A percentile compares a stretch with the other conserved stretches of the same genome.
phyloP scores from a whole-genome alignment of 1,140 invertebrate genomes.

The Drosophila tsacasi region DNA sequence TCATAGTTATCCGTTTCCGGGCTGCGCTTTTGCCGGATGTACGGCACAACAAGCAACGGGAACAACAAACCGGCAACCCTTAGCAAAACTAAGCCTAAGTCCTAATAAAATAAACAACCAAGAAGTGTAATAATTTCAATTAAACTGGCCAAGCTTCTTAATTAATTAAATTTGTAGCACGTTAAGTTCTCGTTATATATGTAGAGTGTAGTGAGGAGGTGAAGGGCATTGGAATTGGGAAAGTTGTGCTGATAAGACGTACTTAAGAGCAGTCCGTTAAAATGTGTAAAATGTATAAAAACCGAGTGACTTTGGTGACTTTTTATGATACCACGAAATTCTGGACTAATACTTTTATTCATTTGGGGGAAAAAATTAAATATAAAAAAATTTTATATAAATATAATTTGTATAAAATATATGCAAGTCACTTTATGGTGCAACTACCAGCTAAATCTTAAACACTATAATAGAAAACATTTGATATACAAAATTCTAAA shows the following conservation, averaged over 20 bases:
- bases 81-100: background rate
- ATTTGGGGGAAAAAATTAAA: no score
- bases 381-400: no score
- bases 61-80: background rate
- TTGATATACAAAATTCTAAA: background rate
- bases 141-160: constrained; percentile 66
- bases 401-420: no score
- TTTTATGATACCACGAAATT: no score
- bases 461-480: background rate
- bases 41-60: background rate
- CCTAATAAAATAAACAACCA: constrained; percentile 1
- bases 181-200: background rate
- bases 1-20: constrained; percentile 5
- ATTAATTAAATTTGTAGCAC: constrained; percentile 55
- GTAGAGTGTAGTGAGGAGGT: background rate
- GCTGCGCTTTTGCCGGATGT: background rate
- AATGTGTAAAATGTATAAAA: background rate
- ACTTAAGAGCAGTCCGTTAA: background rate
- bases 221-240: background rate
- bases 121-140: constrained; percentile 63
- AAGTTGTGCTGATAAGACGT: constrained; percentile 17
- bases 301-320: no score
- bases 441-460: no score
- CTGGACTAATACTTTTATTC: no score
- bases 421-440: no score